These are phyloP conservation scores for Rhagium mordax DNA, from an alignment of 2,888 invertebrate species.

Conservation along the genomic window DNA sequence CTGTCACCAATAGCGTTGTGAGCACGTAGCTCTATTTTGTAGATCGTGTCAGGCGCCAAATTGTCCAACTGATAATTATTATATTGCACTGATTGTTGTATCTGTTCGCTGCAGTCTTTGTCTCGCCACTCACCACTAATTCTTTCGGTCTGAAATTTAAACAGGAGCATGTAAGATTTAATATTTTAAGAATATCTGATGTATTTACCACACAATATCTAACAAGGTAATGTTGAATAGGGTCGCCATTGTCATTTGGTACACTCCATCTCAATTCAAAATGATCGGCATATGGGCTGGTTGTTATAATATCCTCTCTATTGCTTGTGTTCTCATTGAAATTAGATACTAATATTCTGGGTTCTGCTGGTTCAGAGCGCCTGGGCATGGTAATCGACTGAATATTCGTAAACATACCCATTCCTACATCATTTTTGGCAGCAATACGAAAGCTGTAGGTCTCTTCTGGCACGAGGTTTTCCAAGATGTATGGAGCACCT, in stretches of 20 bases:
- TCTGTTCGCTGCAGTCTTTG: conserved; percentile 73
- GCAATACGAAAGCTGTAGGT: conserved; percentile 89
- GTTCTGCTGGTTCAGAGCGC: conserved; percentile 84
- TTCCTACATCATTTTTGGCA: conserved; percentile 87
- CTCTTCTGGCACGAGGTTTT: conserved; percentile 83
- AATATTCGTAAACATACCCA: conserved; percentile 77
- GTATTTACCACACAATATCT: conserved; percentile 84
- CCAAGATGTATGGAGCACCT: conserved; percentile 86
- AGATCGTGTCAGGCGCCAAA: conserved; percentile 85
- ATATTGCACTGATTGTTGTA: conserved; percentile 76
- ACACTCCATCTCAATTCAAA: conserved; percentile 89
- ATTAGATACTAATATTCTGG: conserved; percentile 76
- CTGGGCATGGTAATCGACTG: conserved; percentile 79
- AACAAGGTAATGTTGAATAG: conserved; percentile 87
- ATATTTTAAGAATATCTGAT: neutral
- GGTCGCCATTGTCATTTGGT: conserved; percentile 92
- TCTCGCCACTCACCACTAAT: conserved; percentile 79
- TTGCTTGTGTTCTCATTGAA: conserved; percentile 68
- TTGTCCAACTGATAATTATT: conserved; percentile 79
- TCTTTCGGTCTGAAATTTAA: conserved; percentile 75
- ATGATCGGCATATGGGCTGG: conserved; percentile 81
- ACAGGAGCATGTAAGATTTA: no score
- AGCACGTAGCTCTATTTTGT: conserved; percentile 88
- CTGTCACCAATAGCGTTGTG: conserved; percentile 90
- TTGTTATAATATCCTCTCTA: conserved; percentile 71